Percentiles rank a stretch among this genome's conserved stretches.
phyloP scores from a whole-genome alignment of 2,888 invertebrate species.

The Eupithecia subfuscata region DNA sequence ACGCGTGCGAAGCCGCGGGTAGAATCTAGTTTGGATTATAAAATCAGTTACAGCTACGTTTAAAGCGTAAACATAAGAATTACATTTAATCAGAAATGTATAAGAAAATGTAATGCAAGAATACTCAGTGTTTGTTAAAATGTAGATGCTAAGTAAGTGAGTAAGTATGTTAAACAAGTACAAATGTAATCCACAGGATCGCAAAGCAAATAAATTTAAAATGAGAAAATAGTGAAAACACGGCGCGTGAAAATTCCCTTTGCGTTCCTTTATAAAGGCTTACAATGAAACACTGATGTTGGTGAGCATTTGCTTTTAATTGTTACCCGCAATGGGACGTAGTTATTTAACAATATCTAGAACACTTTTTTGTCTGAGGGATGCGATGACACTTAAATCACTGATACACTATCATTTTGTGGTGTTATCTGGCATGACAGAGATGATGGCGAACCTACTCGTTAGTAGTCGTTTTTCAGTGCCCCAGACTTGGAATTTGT shows the following conservation, averaged over 20 bases:
- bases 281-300: slow-evolving; percentile 59
- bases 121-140: not conserved
- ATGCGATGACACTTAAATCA: not conserved
- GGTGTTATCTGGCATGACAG: not conserved
- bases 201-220: slow-evolving; percentile 44
- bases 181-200: slow-evolving; percentile 23
- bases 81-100: not conserved
- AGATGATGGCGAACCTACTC: not conserved
- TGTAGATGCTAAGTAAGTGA: not conserved
- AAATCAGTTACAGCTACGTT: not conserved
- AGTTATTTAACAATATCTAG: slow-evolving; percentile 29
- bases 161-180: not conserved
- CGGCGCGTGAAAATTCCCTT: slow-evolving; percentile 52
- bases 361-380: not conserved
- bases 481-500: not conserved
- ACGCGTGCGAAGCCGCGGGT: too few relatives aligned
- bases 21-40: too few relatives aligned
- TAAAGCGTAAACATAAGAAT: not conserved
- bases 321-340: slow-evolving; percentile 50
- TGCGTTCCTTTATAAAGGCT: slow-evolving; percentile 55
- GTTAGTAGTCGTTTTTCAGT: not conserved
- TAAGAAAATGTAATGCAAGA: not conserved
- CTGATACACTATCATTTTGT: not conserved
- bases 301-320: slow-evolving; percentile 66
- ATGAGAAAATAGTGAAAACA: slow-evolving; percentile 53